Evolutionary conservation across 2,888 invertebrate species (phyloP).

Genomic region (Cremastinae sp.): DNA sequence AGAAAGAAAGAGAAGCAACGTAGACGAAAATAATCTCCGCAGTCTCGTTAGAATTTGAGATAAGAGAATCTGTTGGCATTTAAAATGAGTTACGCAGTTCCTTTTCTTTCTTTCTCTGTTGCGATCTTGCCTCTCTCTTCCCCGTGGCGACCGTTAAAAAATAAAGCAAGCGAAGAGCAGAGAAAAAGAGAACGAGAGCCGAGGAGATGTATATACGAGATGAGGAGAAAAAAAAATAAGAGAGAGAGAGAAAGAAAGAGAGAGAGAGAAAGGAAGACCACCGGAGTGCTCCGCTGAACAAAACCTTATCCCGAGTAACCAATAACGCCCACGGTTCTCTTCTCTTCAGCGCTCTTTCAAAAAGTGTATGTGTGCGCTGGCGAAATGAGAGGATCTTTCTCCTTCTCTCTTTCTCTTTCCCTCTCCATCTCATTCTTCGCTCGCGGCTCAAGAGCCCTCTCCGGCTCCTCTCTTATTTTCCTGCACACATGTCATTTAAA

Average conservation of each 20-base stretch:
- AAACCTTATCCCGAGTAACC: constrained; percentile 56
- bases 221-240: constrained; percentile 32
- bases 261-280: constrained; percentile 47
- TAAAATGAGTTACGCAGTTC: constrained; percentile 53
- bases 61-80: constrained; percentile 27
- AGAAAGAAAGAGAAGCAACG: constrained; percentile 7
- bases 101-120: not conserved
- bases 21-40: constrained; percentile 26
- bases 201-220: constrained; percentile 37
- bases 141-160: constrained; percentile 72
- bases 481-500: constrained; percentile 62
- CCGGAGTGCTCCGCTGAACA: constrained; percentile 52
- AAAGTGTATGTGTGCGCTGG: constrained; percentile 42
- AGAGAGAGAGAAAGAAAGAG: not conserved
- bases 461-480: constrained; percentile 28
- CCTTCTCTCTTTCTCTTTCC: no score
- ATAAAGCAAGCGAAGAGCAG: constrained; percentile 66
- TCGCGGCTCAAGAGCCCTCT: constrained; percentile 15
- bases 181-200: constrained; percentile 38
- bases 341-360: constrained; percentile 37
- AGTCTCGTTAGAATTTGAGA: constrained; percentile 42
- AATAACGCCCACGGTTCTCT: constrained; percentile 56
- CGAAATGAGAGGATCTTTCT: not conserved
- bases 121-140: constrained; percentile 14
- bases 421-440: not conserved